Conservation (phyloP, 2,797 vertebrate genomes). For the Phyllotis vaccarum region DNA sequence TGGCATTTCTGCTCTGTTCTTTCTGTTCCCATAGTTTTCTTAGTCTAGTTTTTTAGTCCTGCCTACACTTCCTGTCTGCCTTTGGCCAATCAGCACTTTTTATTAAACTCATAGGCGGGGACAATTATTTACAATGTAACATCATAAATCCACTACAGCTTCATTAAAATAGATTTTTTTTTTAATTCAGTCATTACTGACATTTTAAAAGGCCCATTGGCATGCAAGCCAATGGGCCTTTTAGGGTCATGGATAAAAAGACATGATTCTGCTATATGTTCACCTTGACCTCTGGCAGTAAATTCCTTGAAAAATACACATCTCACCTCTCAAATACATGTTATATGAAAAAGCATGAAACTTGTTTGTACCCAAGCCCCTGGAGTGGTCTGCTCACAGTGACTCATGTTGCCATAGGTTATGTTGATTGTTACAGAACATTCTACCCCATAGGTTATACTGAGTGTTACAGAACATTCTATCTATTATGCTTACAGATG, state of each 20-base stretch:
- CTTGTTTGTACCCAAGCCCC: background rate
- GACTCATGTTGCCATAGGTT: background rate
- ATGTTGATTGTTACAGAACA: background rate
- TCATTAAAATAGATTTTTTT: slow-evolving; percentile 33
- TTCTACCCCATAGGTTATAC: background rate
- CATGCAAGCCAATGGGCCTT: background rate
- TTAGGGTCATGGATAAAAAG: background rate
- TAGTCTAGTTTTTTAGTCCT: too few relatives aligned
- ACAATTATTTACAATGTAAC: too few relatives aligned
- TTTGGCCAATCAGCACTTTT: too few relatives aligned
- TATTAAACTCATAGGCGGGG: too few relatives aligned
- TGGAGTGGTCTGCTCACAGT: background rate
- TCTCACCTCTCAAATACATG: slow-evolving; percentile 18
- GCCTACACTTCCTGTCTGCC: too few relatives aligned
- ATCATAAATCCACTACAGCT: too few relatives aligned
- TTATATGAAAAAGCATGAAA: slow-evolving; percentile 21
- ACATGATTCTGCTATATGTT: background rate
- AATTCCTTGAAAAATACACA: slow-evolving; percentile 50
- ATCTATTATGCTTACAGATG: background rate
- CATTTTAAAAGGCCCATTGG: background rate
- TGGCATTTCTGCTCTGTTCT: too few relatives aligned
- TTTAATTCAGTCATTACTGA: background rate
- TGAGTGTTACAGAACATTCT: slow-evolving; percentile 1
- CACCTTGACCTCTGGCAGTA: background rate
- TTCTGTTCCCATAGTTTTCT: too few relatives aligned